Evolutionary conservation across 2,797 vertebrate genomes (phyloP).

Genomic region (Triplophysa yarkandensis): DNA sequence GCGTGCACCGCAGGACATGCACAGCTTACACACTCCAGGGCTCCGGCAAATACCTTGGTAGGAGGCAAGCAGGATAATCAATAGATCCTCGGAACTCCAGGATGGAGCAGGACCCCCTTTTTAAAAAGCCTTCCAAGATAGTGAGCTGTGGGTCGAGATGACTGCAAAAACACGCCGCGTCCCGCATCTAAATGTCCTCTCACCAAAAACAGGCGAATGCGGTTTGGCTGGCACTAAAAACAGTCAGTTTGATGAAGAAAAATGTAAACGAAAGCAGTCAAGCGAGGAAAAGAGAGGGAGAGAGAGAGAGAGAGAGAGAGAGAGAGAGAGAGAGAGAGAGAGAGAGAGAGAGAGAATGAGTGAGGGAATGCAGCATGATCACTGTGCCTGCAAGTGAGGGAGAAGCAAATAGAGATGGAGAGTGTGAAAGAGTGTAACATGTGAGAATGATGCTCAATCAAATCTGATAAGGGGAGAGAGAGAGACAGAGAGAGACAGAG

Average conservation of each 20-base stretch:
- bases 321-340: slow-evolving; percentile 36
- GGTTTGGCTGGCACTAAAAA: slow-evolving; percentile 62
- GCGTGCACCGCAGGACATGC: slow-evolving; percentile 10
- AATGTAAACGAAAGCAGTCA: slow-evolving; percentile 43
- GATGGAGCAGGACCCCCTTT: slow-evolving; percentile 25
- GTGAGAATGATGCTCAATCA: slow-evolving; percentile 54
- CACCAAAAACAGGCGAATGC: slow-evolving; percentile 55
- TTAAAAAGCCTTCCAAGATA: background rate
- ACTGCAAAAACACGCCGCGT: slow-evolving; percentile 8
- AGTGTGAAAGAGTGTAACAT: slow-evolving; percentile 42
- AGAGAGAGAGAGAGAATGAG: slow-evolving; percentile 44
- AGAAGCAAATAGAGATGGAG: slow-evolving; percentile 32
- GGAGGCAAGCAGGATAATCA: slow-evolving; percentile 9
- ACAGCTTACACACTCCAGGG: slow-evolving; percentile 21
- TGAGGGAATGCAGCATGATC: slow-evolving; percentile 49
- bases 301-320: slow-evolving; percentile 45
- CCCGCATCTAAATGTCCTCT: slow-evolving; percentile 38
- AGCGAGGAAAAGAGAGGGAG: slow-evolving; percentile 38
- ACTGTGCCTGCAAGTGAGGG: slow-evolving; percentile 35
- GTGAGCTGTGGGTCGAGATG: slow-evolving; percentile 2
- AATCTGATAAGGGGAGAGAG: slow-evolving; percentile 46
- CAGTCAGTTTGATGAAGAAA: slow-evolving; percentile 39
- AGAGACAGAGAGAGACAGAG: slow-evolving; percentile 39
- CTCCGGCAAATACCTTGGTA: background rate
- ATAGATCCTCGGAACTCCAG: slow-evolving; percentile 25